Evolutionary conservation across 2,113 vertebrate species (phyloP).

Genomic region (Arvicanthis niloticus): DNA sequence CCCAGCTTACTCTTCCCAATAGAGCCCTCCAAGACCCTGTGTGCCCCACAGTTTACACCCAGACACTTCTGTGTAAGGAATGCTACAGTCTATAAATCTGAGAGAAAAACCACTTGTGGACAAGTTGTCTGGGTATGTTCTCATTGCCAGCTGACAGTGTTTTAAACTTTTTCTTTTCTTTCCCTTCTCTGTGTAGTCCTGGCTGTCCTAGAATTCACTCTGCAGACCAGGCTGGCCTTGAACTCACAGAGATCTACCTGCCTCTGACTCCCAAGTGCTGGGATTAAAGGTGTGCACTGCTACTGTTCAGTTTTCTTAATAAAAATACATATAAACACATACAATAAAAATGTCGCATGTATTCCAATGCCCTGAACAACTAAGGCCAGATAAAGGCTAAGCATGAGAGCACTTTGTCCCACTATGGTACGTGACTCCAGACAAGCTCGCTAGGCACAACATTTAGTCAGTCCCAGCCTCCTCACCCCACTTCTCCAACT

Average conservation of each 20-base stretch:
- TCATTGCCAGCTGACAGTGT: neutral
- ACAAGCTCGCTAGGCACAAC: neutral
- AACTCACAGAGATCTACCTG: neutral
- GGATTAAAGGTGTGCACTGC: neutral
- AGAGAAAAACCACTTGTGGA: conserved; percentile 65
- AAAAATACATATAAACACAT: conserved; percentile 13
- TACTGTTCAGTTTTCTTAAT: conserved; percentile 22
- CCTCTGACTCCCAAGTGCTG: neutral
- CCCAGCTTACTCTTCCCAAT: conserved; percentile 33
- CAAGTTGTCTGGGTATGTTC: conserved; percentile 45
- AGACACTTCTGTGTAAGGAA: conserved; percentile 63
- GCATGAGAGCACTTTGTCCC: conserved; percentile 8
- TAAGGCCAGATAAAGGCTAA: conserved; percentile 29
- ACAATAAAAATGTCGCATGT: conserved; percentile 29
- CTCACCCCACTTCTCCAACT: neutral
- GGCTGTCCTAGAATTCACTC: neutral
- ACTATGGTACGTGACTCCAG: conserved; percentile 7
- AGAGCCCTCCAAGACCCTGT: conserved; percentile 26
- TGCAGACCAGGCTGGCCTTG: neutral
- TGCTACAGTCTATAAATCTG: conserved; percentile 54
- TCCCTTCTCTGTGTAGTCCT: neutral
- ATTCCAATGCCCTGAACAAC: conserved; percentile 37
- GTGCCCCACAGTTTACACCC: conserved; percentile 40
- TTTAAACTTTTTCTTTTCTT: neutral
- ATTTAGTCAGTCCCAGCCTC: neutral